These are phyloP conservation scores for cat (Felis catus) DNA, from an alignment of 2,113 vertebrate genomes.

Conservation along the genomic window DNA sequence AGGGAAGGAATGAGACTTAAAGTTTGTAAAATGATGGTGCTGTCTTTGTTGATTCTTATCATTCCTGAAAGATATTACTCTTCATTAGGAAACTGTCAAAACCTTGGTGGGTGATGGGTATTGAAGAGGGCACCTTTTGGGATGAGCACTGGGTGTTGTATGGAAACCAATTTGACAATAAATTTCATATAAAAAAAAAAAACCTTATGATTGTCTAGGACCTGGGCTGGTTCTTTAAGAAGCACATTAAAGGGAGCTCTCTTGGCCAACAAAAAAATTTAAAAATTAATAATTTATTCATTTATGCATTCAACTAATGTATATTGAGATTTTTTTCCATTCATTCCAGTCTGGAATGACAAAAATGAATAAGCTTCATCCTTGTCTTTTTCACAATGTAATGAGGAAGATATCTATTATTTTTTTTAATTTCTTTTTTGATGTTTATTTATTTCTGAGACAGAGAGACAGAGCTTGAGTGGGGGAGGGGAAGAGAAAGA, in stretches of 20 bases:
- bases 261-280: background rate
- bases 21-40: background rate
- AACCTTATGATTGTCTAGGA: background rate
- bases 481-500: no score
- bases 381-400: background rate
- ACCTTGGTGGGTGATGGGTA: background rate
- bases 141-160: no score
- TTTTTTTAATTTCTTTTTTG: no score
- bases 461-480: no score
- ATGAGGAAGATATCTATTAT: background rate
- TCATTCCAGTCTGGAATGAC: background rate
- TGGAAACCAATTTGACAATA: no score
- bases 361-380: background rate
- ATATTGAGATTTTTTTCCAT: background rate
- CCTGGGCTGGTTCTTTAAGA: background rate
- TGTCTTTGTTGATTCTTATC: background rate
- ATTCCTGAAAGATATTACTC: background rate
- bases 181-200: background rate
- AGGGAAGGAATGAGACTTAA: background rate
- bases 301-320: background rate
- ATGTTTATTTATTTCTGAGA: no score
- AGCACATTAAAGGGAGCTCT: background rate
- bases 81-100: slow-evolving; percentile 15
- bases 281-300: background rate
- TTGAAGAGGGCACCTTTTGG: no score